Base-by-base conservation (phyloP, 2,797 vertebrate species). In the Ctenopoma kingsleyae region DNA sequence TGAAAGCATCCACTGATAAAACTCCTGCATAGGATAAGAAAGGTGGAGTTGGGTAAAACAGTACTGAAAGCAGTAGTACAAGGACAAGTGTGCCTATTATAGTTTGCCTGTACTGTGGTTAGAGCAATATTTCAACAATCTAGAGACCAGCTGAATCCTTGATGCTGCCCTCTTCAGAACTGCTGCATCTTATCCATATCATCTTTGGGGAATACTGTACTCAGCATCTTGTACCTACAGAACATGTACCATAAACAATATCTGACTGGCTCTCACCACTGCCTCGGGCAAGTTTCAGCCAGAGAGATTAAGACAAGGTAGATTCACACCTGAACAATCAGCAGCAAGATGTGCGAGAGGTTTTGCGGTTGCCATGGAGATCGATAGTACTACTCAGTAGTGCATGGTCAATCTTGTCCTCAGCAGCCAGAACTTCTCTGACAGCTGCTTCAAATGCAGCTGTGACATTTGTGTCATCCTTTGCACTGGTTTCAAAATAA, bases 401-500 rank as follows among this genome's bases (percentile, higher is more conserved):
- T 41, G 96, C 91, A 53, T 98, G 98, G 89, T 98, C 97, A 30
- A 96, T 91, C 75, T 96, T 96, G 82, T 98, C 97, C 86, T 99
- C 98, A 20, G 95, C 92, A 0, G 97, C 96, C 77, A 99, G 91
- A 36, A 97, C 98, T 87, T 96, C 97, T 20, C 96, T 92, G 76
- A 99, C 98, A 0, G 97, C 97, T n/a, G 97, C 96, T 91, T 98
- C 98, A 54, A 99, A 99, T 19, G 98, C 98, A 74, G 96, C 94
- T 0, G 95, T 96, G 71, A 99, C 98, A 27, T 99, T 99, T 61
- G 96, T 99, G 92, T 99, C 97, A 71, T 99, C 97, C 92, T 99
- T 99, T 80, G 98, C 98, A 50, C 98, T 99, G 74, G 98, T 99
- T 93, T 99, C 97, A 87, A 98, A 95, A 92, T 99, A 99, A 0